phyloP scores from a whole-genome alignment of 53 echinoderm and acorn worm genomes.

The Holothuria leucospilota region DNA sequence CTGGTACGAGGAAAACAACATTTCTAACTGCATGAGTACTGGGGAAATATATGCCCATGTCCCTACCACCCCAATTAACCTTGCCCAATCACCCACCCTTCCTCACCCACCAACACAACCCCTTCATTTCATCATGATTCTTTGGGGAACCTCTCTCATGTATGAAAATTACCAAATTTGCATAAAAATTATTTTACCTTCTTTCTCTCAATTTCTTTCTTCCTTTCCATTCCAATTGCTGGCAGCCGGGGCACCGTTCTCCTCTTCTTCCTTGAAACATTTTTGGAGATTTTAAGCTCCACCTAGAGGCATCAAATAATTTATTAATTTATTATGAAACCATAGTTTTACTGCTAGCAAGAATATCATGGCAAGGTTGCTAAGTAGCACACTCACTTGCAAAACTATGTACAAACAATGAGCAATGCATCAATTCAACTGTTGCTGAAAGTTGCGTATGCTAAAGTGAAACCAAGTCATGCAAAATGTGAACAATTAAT shows the following conservation, averaged over 20 bases:
- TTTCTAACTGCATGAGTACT: too few species aligned
- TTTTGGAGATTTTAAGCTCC: conserved; percentile 33
- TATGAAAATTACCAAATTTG: not conserved
- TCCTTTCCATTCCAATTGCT: conserved; percentile 73
- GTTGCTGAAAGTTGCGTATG: not conserved
- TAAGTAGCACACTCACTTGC: not conserved
- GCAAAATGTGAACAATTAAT: too few species aligned
- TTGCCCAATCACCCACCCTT: too few species aligned
- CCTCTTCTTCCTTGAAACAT: conserved; percentile 37
- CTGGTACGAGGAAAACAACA: too few species aligned
- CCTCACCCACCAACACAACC: too few species aligned
- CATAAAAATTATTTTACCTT: conserved; percentile 63
- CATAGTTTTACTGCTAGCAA: too few species aligned
- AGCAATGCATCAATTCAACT: not conserved
- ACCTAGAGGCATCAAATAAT: not conserved
- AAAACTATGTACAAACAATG: not conserved
- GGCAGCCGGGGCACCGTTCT: conserved; percentile 63
- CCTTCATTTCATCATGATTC: too few species aligned
- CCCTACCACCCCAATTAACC: too few species aligned
- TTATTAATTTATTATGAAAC: too few species aligned
- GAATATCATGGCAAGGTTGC: not conserved
- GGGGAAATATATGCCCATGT: too few species aligned
- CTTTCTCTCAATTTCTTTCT: conserved; percentile 82
- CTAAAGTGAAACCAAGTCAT: too few species aligned
- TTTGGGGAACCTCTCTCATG: too few species aligned